A percentile compares a stretch with the other conserved stretches of the same genome.
phyloP scores from a whole-genome alignment of 2,797 vertebrate genomes.

The Myotis pilosus region DNA sequence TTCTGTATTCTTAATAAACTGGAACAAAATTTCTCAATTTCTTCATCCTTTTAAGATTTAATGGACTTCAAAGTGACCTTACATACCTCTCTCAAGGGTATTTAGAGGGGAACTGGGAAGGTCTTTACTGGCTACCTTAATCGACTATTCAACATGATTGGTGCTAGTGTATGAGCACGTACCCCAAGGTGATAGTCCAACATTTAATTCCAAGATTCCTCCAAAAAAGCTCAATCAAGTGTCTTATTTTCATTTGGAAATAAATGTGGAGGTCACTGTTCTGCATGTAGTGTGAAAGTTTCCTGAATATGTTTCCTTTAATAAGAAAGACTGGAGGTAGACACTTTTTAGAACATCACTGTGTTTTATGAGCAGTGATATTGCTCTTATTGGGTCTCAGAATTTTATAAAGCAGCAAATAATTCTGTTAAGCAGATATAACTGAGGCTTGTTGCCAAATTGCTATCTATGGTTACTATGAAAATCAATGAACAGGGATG shows the following conservation, averaged over 20 bases:
- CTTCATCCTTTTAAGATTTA: constrained; percentile 46
- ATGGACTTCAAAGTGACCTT: constrained; percentile 66
- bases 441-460: background rate
- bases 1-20: constrained; percentile 55
- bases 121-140: constrained; percentile 43
- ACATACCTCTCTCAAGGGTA: constrained; percentile 9
- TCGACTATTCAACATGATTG: background rate
- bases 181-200: constrained; percentile 47
- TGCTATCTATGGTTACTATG: background rate
- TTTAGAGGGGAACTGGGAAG: constrained; percentile 59
- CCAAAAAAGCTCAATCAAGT: background rate
- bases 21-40: constrained; percentile 43
- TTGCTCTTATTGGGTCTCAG: background rate
- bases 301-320: constrained; percentile 15
- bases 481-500: background rate
- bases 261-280: constrained; percentile 28
- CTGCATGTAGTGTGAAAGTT: background rate
- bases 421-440: background rate
- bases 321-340: background rate
- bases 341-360: background rate
- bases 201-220: constrained; percentile 25
- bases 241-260: background rate
- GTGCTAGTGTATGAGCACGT: background rate
- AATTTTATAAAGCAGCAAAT: background rate
- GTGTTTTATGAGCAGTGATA: background rate